Percentiles rank a stretch among this genome's conserved stretches.
These are phyloP conservation scores for Scylla paramamosain DNA, from an alignment of 1,140 invertebrate species.

Conservation along the genomic window DNA sequence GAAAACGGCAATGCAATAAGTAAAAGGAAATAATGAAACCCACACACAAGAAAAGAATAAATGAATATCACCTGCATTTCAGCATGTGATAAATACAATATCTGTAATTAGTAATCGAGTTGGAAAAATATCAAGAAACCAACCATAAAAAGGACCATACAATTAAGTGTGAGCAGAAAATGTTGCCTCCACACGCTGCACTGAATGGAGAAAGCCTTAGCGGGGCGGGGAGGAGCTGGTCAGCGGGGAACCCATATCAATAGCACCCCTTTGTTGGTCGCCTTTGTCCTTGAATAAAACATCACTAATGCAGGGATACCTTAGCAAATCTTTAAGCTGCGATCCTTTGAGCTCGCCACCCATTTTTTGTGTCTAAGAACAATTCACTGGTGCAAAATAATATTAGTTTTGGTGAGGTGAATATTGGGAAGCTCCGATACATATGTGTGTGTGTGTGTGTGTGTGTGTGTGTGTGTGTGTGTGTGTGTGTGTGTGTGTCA, in stretches of 20 bases:
- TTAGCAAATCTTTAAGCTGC: slow-evolving; percentile 2
- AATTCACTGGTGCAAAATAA: not conserved
- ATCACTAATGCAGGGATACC: not conserved
- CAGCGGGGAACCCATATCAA: slow-evolving; percentile 9
- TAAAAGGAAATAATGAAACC: too few relatives aligned
- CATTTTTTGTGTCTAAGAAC: slow-evolving; percentile 23
- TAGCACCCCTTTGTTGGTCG: not conserved
- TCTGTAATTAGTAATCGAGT: too few relatives aligned
- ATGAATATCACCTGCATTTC: too few relatives aligned
- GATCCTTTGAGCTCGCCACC: not conserved
- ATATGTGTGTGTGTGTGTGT: not conserved
- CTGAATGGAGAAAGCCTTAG: not conserved
- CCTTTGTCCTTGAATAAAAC: slow-evolving; percentile 12
- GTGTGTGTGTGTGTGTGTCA: slow-evolving; percentile 3
- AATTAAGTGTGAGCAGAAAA: too few relatives aligned
- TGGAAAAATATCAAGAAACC: too few relatives aligned
- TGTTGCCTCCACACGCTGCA: too few relatives aligned
- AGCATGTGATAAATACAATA: too few relatives aligned
- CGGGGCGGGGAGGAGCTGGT: not conserved
- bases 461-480: slow-evolving; percentile 38
- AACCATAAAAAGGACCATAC: too few relatives aligned
- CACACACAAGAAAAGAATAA: too few relatives aligned
- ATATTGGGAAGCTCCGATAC: not conserved
- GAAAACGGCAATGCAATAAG: too few relatives aligned
- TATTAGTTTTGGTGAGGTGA: not conserved